Conservation (phyloP, 2,888 invertebrate genomes). For the Druceiella hillmani region DNA sequence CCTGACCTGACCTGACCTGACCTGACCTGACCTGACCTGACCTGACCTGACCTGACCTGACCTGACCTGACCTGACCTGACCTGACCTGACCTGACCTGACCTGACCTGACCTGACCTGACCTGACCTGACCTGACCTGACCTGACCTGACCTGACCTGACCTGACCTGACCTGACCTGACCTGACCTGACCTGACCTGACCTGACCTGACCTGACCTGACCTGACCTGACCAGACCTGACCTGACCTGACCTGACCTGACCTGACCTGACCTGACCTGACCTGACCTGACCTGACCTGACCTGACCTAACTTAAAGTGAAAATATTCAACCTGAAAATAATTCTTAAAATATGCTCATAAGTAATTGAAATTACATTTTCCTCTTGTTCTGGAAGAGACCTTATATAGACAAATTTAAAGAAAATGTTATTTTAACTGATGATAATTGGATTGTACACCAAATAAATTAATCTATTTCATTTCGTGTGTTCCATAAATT, state of each 20-base stretch:
- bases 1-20: constrained; percentile 10
- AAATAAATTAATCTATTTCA: too few species aligned
- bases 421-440: too few species aligned
- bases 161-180: constrained; percentile 13
- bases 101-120: constrained; percentile 14
- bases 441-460: too few species aligned
- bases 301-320: constrained; percentile 15
- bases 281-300: constrained; percentile 23
- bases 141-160: constrained; percentile 10
- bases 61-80: constrained; percentile 12
- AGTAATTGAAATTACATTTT: too few species aligned
- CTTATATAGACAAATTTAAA: too few species aligned
- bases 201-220: constrained; percentile 22
- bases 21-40: constrained; percentile 10
- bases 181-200: constrained; percentile 13
- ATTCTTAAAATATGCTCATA: too few species aligned
- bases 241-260: constrained; percentile 19
- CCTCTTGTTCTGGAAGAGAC: too few species aligned
- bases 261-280: constrained; percentile 23
- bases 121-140: constrained; percentile 13
- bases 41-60: constrained; percentile 14
- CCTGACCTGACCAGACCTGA: constrained; percentile 22
- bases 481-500: too few species aligned
- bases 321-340: constrained; percentile 5
- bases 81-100: constrained; percentile 13